Evolutionary conservation across 2,113 vertebrate genomes (phyloP).

Genomic region (Odontophorus gujanensis): DNA sequence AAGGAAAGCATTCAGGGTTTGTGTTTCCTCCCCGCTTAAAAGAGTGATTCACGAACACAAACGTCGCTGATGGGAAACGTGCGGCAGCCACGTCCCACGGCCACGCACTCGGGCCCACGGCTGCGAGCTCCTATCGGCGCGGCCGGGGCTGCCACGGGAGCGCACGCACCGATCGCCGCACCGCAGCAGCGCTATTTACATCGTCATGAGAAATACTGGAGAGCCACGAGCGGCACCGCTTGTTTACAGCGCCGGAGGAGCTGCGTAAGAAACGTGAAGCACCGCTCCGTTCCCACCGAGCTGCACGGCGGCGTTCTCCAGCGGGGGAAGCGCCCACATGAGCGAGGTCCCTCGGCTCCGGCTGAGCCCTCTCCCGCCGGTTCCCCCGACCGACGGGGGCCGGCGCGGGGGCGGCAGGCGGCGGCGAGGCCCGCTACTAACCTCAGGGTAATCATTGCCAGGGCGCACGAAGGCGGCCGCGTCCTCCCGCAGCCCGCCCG

Average conservation of each 20-base stretch:
- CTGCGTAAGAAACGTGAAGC: background rate
- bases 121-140: too few relatives aligned
- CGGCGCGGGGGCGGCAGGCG: too few relatives aligned
- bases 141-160: background rate
- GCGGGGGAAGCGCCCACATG: background rate
- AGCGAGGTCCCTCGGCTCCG: background rate
- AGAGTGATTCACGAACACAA: background rate
- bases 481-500: conserved; percentile 82
- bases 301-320: background rate
- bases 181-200: background rate
- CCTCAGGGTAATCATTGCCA: conserved; percentile 85
- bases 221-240: background rate
- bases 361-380: too few relatives aligned
- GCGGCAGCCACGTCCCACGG: too few relatives aligned
- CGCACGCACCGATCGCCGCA: rapidly evolving
- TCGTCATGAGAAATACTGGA: background rate
- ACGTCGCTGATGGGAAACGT: background rate
- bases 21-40: background rate
- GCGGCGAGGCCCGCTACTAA: conserved; percentile 73
- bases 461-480: conserved; percentile 80
- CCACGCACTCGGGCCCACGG: too few relatives aligned
- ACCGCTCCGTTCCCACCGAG: background rate
- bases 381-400: too few relatives aligned
- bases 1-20: background rate
- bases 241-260: background rate